Conservation (phyloP, 2,888 invertebrate genomes). For the Drosophila dives region DNA sequence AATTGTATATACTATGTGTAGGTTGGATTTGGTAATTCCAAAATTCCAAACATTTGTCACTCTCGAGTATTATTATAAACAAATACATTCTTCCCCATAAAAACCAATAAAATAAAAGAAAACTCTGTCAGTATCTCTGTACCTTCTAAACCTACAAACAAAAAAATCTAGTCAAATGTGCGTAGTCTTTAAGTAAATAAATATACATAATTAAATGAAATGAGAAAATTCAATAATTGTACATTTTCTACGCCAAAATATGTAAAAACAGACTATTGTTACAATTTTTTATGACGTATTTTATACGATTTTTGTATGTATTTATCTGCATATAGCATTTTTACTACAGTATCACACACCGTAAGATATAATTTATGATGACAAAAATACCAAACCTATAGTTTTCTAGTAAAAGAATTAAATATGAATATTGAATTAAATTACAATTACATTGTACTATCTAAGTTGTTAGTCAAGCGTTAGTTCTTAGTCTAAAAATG, state of each 20-base stretch:
- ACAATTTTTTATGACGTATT: constrained; percentile 66
- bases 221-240: constrained; percentile 62
- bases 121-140: constrained; percentile 81
- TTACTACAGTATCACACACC: constrained; percentile 49
- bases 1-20: constrained; percentile 27
- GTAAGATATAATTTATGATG: constrained; percentile 44
- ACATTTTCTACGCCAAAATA: constrained; percentile 58
- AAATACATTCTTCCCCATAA: constrained; percentile 18
- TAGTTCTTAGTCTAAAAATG: constrained; percentile 59
- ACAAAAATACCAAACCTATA: constrained; percentile 28
- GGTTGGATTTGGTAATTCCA: constrained; percentile 5
- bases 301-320: constrained; percentile 73
- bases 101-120: constrained; percentile 13
- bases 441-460: constrained; percentile 39
- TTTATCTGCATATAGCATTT: constrained; percentile 64
- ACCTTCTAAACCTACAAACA: constrained; percentile 75
- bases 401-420: constrained; percentile 59
- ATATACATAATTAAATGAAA: constrained; percentile 46
- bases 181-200: constrained; percentile 65
- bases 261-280: constrained; percentile 55
- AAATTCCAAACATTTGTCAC: constrained; percentile 2
- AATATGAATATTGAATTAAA: constrained; percentile 42
- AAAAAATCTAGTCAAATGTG: constrained; percentile 62
- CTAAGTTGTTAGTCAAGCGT: constrained; percentile 64
- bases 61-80: background rate